These are phyloP conservation scores for Dicycla oo DNA, from an alignment of 2,888 invertebrate genomes.

Conservation along the genomic window DNA sequence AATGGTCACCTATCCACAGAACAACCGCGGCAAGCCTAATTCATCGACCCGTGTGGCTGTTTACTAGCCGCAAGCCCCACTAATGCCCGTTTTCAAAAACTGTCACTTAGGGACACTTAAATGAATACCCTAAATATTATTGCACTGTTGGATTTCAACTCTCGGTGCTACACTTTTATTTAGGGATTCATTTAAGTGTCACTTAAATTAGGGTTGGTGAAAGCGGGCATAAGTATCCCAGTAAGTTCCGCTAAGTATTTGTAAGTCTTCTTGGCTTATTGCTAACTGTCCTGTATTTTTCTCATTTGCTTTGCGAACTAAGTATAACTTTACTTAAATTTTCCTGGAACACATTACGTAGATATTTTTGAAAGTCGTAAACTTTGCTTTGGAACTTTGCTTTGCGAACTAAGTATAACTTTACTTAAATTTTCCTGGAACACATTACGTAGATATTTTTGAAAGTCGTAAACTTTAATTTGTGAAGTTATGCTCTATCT, in stretches of 20 bases:
- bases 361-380: slow-evolving; percentile 13
- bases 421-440: slow-evolving; percentile 22
- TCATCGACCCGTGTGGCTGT: too few relatives aligned
- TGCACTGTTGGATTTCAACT: too few relatives aligned
- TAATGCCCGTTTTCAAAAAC: too few relatives aligned
- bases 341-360: slow-evolving; percentile 16
- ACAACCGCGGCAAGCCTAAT: too few relatives aligned
- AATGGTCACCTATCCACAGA: too few relatives aligned
- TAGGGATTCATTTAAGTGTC: too few relatives aligned
- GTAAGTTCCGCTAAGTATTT: neutral
- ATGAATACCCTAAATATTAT: too few relatives aligned
- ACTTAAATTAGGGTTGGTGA: too few relatives aligned
- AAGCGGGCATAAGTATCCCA: too few relatives aligned
- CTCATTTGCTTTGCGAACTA: neutral
- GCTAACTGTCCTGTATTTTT: slow-evolving; percentile 6
- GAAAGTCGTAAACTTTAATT: slow-evolving; percentile 13
- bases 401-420: neutral
- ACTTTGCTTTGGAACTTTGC: neutral
- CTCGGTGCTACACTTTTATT: too few relatives aligned
- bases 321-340: slow-evolving; percentile 4
- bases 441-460: neutral
- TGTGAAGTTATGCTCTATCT: neutral
- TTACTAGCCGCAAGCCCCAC: too few relatives aligned
- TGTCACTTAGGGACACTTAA: too few relatives aligned
- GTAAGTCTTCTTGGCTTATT: neutral